Evolutionary conservation across 2,888 invertebrate genomes (phyloP).

Genomic region (Rhagium mordax): DNA sequence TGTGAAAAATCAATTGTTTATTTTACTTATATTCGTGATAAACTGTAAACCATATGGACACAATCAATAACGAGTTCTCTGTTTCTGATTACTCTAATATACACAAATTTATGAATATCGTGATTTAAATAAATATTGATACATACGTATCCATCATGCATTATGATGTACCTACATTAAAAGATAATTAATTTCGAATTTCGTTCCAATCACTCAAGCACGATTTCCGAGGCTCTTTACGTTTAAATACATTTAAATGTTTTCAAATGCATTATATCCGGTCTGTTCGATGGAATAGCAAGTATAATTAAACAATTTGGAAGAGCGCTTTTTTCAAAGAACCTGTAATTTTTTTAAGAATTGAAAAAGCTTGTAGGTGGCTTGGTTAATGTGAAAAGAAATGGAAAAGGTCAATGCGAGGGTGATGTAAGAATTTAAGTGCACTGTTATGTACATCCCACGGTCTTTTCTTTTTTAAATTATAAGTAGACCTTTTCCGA

Average conservation of each 20-base stretch:
- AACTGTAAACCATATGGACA: neutral
- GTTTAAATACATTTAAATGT: slow-evolving; percentile 6
- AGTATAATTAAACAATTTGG: neutral
- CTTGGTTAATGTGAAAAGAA: neutral
- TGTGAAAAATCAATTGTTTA: slow-evolving; percentile 16
- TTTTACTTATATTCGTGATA: slow-evolving; percentile 9
- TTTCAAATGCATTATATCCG: neutral
- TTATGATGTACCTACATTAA: neutral
- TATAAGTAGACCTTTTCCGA: neutral
- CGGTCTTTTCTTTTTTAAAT: neutral
- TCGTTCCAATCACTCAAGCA: neutral
- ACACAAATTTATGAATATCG: neutral
- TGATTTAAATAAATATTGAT: neutral
- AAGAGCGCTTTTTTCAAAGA: neutral
- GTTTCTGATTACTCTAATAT: neutral
- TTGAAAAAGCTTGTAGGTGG: neutral
- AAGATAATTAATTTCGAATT: slow-evolving; percentile 7
- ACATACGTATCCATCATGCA: neutral
- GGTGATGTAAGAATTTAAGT: neutral
- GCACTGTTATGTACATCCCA: neutral
- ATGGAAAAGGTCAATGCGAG: neutral
- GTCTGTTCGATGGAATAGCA: neutral
- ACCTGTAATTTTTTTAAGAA: neutral
- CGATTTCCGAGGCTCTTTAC: neutral
- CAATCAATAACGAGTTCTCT: neutral